Evolutionary conservation across 2,888 invertebrate species (phyloP).

Genomic region (Drosophila neotestacea): DNA sequence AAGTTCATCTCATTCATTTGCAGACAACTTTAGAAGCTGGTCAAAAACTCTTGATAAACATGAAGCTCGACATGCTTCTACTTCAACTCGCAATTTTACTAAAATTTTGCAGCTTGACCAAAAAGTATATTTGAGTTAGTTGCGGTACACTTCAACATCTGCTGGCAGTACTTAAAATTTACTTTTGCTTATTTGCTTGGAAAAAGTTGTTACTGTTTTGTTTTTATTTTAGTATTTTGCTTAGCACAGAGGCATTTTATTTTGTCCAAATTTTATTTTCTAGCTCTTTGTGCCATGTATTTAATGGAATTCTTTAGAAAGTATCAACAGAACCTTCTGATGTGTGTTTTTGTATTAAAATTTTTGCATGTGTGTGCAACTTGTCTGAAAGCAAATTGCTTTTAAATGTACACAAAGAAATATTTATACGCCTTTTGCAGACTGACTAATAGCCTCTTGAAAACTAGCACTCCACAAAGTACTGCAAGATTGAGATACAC

Average conservation of each 20-base stretch:
- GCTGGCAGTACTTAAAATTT: constrained; percentile 43
- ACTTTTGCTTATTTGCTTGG: constrained; percentile 49
- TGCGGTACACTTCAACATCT: constrained; percentile 34
- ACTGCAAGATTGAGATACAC: constrained; percentile 10
- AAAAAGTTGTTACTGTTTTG: constrained; percentile 21
- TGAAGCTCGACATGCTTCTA: constrained; percentile 27
- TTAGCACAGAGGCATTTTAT: constrained; percentile 25
- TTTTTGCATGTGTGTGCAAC: constrained; percentile 7
- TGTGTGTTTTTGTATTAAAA: constrained; percentile 13
- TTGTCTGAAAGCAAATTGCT: constrained; percentile 62
- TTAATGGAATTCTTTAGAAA: constrained; percentile 60
- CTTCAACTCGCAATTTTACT: background rate
- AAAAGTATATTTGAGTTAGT: constrained; percentile 38
- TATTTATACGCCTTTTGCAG: constrained; percentile 56
- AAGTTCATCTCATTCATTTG: constrained; percentile 41
- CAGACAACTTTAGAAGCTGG: constrained; percentile 36
- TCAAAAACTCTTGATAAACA: constrained; percentile 52
- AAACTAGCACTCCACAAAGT: constrained; percentile 61
- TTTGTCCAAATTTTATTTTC: constrained; percentile 43
- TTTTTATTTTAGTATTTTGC: constrained; percentile 5
- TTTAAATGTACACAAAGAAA: constrained; percentile 71
- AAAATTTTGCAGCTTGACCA: constrained; percentile 19
- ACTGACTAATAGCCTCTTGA: constrained; percentile 67
- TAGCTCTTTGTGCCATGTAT: constrained; percentile 48
- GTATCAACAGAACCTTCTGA: constrained; percentile 30